A percentile compares a stretch with the other conserved stretches of the same genome.
These are phyloP conservation scores for Archocentrus centrarchus DNA, from an alignment of 2,113 vertebrate genomes.

Conservation along the genomic window DNA sequence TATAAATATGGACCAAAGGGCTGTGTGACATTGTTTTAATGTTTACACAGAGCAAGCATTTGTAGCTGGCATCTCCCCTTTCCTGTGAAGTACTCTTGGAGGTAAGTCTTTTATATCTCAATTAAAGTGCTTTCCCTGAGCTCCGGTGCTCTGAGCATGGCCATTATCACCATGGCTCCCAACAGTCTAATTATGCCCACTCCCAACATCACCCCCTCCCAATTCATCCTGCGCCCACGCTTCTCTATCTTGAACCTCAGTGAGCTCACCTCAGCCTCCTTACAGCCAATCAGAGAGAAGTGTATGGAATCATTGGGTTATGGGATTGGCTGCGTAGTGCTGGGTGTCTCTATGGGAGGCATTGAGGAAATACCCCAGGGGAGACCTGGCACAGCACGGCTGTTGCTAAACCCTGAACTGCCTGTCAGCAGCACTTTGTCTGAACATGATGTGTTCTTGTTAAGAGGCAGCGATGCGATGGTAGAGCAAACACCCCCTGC, in stretches of 20 bases:
- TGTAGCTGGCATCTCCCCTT: constrained; percentile 59
- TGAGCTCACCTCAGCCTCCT: constrained; percentile 62
- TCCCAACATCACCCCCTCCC: constrained; percentile 44
- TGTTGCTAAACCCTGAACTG: constrained; percentile 71
- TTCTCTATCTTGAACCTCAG: constrained; percentile 60
- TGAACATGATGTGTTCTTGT: constrained; percentile 60
- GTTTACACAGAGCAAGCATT: constrained; percentile 68
- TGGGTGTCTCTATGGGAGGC: constrained; percentile 62
- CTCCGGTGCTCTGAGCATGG: constrained; percentile 63
- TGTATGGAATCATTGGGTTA: constrained; percentile 38
- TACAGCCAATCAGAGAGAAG: constrained; percentile 60
- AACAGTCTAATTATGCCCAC: constrained; percentile 74
- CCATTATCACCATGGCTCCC: constrained; percentile 79
- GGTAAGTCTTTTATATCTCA: constrained; percentile 74
- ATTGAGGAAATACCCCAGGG: constrained; percentile 65
- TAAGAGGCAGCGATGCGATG: constrained; percentile 27
- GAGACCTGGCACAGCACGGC: constrained; percentile 59
- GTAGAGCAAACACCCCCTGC: constrained; percentile 21
- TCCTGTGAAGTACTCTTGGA: constrained; percentile 71
- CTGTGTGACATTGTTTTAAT: constrained; percentile 51
- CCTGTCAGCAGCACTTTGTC: constrained; percentile 66
- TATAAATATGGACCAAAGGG: constrained; percentile 46
- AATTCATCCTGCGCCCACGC: constrained; percentile 42
- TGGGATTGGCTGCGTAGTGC: constrained; percentile 37
- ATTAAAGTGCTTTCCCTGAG: constrained; percentile 76